These are phyloP conservation scores for Atherinomorus stipes DNA, from an alignment of 2,113 vertebrate genomes.

Conservation along the genomic window DNA sequence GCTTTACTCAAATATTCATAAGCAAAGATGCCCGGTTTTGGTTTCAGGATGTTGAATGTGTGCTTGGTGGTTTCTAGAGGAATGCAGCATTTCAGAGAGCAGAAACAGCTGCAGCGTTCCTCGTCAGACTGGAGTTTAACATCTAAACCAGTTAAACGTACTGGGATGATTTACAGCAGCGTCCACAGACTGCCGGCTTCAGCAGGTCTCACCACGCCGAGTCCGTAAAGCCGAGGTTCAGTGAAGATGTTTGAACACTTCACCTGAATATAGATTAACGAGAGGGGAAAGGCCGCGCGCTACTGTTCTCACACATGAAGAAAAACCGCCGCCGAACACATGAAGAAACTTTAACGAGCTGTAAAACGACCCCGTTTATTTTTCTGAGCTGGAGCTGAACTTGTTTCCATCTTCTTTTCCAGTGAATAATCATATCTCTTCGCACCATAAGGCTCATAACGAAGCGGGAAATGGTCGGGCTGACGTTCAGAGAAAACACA, in stretches of 20 bases:
- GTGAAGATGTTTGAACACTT: slow-evolving; percentile 35
- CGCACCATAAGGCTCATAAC: slow-evolving; percentile 17
- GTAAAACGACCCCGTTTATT: slow-evolving; percentile 25
- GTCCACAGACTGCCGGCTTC: not conserved
- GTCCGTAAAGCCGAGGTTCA: slow-evolving; percentile 22
- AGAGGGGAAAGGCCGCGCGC: slow-evolving; percentile 10
- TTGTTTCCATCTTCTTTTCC: slow-evolving; percentile 32
- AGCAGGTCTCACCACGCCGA: slow-evolving; percentile 22
- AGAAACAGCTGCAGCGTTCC: too few species aligned
- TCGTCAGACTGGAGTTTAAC: too few species aligned
- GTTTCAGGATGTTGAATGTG: not conserved
- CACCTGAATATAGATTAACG: slow-evolving; percentile 27
- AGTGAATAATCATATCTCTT: slow-evolving; percentile 21
- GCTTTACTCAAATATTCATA: too few species aligned
- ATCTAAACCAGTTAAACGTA: too few species aligned
- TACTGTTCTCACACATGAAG: slow-evolving; percentile 39
- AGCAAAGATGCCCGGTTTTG: not conserved
- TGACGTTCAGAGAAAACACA: slow-evolving; percentile 17
- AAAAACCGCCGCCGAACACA: slow-evolving; percentile 19
- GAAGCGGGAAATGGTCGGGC: slow-evolving; percentile 18
- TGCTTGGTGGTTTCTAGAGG: too few species aligned
- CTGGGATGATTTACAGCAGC: too few species aligned
- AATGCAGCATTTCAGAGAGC: too few species aligned
- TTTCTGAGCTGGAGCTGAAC: slow-evolving; percentile 9
- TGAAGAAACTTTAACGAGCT: slow-evolving; percentile 13